Conservation (phyloP, 2,888 invertebrate species). For the Linhomoeus sp. region DNA sequence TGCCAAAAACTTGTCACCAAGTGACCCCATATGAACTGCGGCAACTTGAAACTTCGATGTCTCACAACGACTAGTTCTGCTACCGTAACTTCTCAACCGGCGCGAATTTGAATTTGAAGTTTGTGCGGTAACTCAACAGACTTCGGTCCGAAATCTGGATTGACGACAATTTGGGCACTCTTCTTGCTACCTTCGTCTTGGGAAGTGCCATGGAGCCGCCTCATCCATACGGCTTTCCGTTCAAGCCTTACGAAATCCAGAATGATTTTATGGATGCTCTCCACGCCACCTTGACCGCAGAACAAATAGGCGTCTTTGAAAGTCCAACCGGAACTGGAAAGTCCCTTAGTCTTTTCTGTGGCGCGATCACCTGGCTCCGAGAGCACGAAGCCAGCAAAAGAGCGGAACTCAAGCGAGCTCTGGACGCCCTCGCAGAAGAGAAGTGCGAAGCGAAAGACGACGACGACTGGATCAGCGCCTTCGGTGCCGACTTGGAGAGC, state of each 20-base stretch:
- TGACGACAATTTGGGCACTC: too few relatives aligned
- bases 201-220: too few relatives aligned
- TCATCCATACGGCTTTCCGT: constrained; percentile 50
- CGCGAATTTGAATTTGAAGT: too few relatives aligned
- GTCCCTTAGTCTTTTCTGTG: constrained; percentile 79
- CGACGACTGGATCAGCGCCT: constrained; percentile 55
- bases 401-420: constrained; percentile 7
- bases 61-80: too few relatives aligned
- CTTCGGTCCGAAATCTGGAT: too few relatives aligned
- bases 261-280: constrained; percentile 64
- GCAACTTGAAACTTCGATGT: too few relatives aligned
- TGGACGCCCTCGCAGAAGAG: too few relatives aligned
- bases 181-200: too few relatives aligned
- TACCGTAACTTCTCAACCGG: too few relatives aligned
- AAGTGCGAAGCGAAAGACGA: constrained; percentile 18
- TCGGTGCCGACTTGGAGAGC: constrained; percentile 47
- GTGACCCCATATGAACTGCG: too few relatives aligned
- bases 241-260: constrained; percentile 68
- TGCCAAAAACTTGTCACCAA: too few relatives aligned
- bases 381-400: constrained; percentile 31
- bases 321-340: constrained; percentile 91
- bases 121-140: too few relatives aligned
- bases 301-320: constrained; percentile 77
- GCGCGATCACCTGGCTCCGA: constrained; percentile 64
- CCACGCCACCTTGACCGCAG: constrained; percentile 51